These are phyloP conservation scores for Tursiops truncatus DNA, from an alignment of 2,113 vertebrate species.

Conservation along the genomic window DNA sequence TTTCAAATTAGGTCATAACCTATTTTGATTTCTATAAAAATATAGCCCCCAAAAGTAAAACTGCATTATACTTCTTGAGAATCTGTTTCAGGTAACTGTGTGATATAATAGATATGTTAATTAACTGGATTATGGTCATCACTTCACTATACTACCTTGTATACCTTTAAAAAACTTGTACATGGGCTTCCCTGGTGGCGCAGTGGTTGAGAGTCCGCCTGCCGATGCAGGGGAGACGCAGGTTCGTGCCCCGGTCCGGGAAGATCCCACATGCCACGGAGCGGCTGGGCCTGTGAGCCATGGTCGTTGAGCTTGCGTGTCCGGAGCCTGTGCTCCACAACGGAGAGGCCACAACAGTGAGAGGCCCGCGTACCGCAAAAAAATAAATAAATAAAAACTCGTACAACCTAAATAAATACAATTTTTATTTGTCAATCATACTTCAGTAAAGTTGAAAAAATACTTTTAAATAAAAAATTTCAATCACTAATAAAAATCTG, in stretches of 20 bases:
- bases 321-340: too few relatives aligned
- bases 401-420: neutral
- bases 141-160: neutral
- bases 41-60: neutral
- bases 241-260: too few relatives aligned
- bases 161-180: neutral
- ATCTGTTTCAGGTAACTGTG: neutral
- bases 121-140: neutral
- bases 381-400: neutral
- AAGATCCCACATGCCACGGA: too few relatives aligned
- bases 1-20: neutral
- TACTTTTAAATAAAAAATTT: neutral
- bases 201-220: too few relatives aligned
- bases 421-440: neutral
- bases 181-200: neutral
- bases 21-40: conserved; percentile 20
- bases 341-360: too few relatives aligned
- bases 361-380: too few relatives aligned
- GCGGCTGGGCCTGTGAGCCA: too few relatives aligned
- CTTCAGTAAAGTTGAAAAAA: neutral
- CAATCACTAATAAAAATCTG: neutral
- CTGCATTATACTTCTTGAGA: neutral
- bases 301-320: too few relatives aligned
- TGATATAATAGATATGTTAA: neutral
- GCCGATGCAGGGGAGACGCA: too few relatives aligned